A percentile compares a stretch with the other conserved stretches of the same genome.
Evolutionary conservation across 2,888 invertebrate species (phyloP).

Genomic region (Pyrgus malvae): DNA sequence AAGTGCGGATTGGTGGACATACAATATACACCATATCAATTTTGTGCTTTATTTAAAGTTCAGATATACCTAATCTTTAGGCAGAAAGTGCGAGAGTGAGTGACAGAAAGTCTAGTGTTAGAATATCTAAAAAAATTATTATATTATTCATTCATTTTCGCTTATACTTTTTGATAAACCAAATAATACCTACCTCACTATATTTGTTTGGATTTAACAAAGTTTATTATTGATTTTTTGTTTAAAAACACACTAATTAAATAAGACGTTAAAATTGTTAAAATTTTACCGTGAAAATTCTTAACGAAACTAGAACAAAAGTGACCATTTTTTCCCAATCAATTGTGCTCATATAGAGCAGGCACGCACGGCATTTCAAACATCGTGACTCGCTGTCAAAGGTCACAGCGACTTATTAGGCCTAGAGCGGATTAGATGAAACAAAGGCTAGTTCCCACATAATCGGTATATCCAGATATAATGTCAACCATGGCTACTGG

Average conservation of each 20-base stretch:
- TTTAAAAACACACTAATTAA: not conserved
- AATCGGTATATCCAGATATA: constrained; percentile 18
- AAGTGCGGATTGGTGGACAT: too few species aligned
- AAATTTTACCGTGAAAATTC: too few species aligned
- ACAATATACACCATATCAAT: too few species aligned
- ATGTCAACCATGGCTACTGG: constrained; percentile 22
- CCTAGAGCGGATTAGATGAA: constrained; percentile 23
- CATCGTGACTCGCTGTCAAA: constrained; percentile 37
- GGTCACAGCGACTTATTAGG: constrained; percentile 34
- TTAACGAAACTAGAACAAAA: not conserved
- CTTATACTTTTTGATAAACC: too few species aligned
- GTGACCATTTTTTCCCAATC: constrained; percentile 23
- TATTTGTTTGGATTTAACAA: too few species aligned
- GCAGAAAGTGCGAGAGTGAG: too few species aligned
- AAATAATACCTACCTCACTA: too few species aligned
- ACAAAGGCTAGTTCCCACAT: constrained; percentile 28
- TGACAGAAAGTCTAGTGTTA: too few species aligned
- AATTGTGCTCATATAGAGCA: constrained; percentile 31
- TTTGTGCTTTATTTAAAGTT: too few species aligned
- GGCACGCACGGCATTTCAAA: constrained; percentile 23
- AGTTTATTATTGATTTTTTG: not conserved
- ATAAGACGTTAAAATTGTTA: not conserved
- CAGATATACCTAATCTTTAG: too few species aligned
- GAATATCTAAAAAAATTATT: too few species aligned
- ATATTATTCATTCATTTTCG: too few species aligned